Conservation (phyloP, 2,888 invertebrate genomes). For the Agonopterix subpropinquella region DNA sequence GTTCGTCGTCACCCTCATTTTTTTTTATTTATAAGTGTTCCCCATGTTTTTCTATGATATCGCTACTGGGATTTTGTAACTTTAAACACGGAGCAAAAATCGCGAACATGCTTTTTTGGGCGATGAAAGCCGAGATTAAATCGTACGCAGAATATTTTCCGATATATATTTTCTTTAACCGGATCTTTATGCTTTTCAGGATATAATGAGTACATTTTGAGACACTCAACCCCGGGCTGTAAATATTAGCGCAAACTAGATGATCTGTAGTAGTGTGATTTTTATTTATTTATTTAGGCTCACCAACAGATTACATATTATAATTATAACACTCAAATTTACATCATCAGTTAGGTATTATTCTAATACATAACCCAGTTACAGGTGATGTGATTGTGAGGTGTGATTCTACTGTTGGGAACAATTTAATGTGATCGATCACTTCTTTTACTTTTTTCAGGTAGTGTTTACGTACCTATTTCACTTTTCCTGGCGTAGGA, state of each 20-base stretch:
- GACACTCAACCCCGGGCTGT: constrained; percentile 2
- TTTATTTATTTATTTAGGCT: too few species aligned
- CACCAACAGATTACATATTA: too few species aligned
- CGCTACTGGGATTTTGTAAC: constrained; percentile 1
- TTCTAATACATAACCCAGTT: too few species aligned
- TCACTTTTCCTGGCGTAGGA: constrained; percentile 9
- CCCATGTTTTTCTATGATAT: constrained; percentile 2
- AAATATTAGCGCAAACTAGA: constrained; percentile 9
- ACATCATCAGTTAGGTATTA: too few species aligned
- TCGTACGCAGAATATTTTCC: constrained; percentile 11
- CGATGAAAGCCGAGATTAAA: constrained; percentile 13
- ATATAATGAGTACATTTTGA: constrained; percentile 12
- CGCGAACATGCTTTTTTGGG: constrained; percentile 13
- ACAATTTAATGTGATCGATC: constrained; percentile 11
- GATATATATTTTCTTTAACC: constrained; percentile 12
- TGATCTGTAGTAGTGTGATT: constrained; percentile 6
- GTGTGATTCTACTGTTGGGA: constrained; percentile 10
- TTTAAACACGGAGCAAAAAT: constrained; percentile 11
- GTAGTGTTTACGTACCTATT: constrained; percentile 7
- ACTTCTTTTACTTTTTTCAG: constrained; percentile 11
- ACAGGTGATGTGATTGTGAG: too few species aligned
- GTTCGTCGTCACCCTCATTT: too few species aligned
- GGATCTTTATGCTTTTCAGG: constrained; percentile 9
- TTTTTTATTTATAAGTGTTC: neutral
- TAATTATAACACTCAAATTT: too few species aligned